Evolutionary conservation across 2,113 vertebrate species (phyloP).

Genomic region (Rattus rattus): DNA sequence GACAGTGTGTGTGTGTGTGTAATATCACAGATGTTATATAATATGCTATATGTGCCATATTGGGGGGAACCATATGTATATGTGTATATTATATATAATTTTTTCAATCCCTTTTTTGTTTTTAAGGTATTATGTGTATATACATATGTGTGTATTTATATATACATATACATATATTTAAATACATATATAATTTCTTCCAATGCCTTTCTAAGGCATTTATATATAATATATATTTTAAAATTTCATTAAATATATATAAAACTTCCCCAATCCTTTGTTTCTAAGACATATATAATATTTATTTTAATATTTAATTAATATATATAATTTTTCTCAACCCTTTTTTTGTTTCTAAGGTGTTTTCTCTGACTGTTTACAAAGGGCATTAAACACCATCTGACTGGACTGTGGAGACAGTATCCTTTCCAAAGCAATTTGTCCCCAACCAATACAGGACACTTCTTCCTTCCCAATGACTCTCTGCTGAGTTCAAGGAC

Average conservation of each 20-base stretch:
- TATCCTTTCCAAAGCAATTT: neutral
- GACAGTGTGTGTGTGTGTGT: no score
- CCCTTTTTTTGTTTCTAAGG: neutral
- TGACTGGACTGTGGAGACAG: neutral
- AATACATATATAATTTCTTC: neutral
- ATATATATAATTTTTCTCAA: neutral
- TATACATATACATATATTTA: no score
- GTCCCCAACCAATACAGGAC: neutral
- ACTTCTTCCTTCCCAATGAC: neutral
- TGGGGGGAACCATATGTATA: no score
- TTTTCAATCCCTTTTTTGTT: no score
- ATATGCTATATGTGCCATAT: no score
- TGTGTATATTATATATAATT: no score
- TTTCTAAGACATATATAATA: no score
- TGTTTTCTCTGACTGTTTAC: neutral
- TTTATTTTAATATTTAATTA: neutral
- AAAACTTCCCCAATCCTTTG: neutral
- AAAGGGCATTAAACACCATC: conserved; percentile 6
- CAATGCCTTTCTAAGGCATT: neutral
- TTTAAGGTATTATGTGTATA: no score
- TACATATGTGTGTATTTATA: no score
- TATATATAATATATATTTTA: neutral
- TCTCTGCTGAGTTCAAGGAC: neutral
- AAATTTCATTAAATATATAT: neutral
- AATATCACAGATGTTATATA: no score